Conservation (phyloP, 2,888 invertebrate genomes). For the Tinea trinotella region DNA sequence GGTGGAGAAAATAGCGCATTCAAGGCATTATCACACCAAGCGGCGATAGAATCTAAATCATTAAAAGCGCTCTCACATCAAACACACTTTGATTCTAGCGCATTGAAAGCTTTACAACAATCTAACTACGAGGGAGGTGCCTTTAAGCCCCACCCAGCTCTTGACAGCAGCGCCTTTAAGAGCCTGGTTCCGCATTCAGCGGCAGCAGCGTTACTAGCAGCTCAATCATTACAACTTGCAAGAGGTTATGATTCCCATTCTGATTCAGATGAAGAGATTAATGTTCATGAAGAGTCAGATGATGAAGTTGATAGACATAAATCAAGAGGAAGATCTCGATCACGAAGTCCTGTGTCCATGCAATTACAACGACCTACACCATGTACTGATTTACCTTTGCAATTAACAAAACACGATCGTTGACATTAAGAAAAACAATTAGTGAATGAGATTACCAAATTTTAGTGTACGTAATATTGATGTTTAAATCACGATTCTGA, state of each 20-base stretch:
- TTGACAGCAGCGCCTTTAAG: conserved; percentile 88
- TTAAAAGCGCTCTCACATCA: conserved; percentile 74
- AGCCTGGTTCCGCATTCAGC: conserved; percentile 79
- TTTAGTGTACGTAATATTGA: neutral
- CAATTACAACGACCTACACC: conserved; percentile 40
- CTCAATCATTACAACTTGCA: conserved; percentile 61
- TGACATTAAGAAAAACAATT: conserved; percentile 32
- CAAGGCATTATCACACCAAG: conserved; percentile 79
- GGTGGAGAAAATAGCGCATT: conserved; percentile 94
- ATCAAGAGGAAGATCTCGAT: conserved; percentile 50
- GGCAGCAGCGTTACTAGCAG: conserved; percentile 72
- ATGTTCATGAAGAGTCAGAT: conserved; percentile 86
- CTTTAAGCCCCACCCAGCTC: conserved; percentile 66
- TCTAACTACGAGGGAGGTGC: conserved; percentile 47
- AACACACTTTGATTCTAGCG: conserved; percentile 66
- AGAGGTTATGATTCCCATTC: conserved; percentile 67
- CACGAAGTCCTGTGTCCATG: conserved; percentile 60
- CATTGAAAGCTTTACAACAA: conserved; percentile 67
- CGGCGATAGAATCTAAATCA: conserved; percentile 73
- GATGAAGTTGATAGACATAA: conserved; percentile 67
- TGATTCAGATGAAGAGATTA: conserved; percentile 85
- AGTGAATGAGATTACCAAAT: conserved; percentile 10
- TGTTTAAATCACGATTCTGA: too few relatives aligned
- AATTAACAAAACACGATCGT: conserved; percentile 82
- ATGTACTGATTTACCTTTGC: conserved; percentile 74